Evolutionary conservation across 2,113 vertebrate species (phyloP).

Genomic region (Gulo gulo): DNA sequence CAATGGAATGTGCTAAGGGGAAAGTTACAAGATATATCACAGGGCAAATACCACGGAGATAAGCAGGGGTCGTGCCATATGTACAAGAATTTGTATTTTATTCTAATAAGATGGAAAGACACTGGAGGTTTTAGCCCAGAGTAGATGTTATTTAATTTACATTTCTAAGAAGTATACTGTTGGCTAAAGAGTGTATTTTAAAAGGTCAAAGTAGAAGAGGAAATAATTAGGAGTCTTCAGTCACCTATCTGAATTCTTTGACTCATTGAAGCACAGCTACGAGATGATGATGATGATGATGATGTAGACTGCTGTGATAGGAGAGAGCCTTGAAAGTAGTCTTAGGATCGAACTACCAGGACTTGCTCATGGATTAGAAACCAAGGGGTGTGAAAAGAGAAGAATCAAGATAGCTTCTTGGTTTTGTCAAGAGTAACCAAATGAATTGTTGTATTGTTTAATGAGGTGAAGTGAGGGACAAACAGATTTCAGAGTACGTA

Average conservation of each 20-base stretch:
- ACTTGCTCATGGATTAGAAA: not conserved
- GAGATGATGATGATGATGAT: not conserved
- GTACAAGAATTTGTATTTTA: not conserved
- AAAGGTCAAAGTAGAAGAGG: not conserved
- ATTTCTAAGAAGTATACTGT: not conserved
- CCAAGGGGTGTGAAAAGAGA: not conserved
- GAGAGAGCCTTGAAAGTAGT: not conserved
- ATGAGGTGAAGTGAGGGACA: not conserved
- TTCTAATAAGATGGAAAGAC: not conserved
- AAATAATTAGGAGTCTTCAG: not conserved
- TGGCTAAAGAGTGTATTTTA: not conserved
- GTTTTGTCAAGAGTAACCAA: not conserved
- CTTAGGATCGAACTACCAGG: not conserved
- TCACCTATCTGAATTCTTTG: not conserved
- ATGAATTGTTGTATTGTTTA: not conserved
- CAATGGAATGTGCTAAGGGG: not conserved
- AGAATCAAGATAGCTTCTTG: not conserved
- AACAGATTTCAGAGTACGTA: not conserved
- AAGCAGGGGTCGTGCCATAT: not conserved
- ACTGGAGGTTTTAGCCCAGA: not conserved
- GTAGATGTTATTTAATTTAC: not conserved
- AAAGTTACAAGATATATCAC: not conserved
- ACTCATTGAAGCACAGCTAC: not conserved
- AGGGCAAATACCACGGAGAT: not conserved
- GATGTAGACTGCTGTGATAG: not conserved